Evolutionary conservation across 2,113 vertebrate genomes (phyloP).

Genomic region (Limnothrissa miodon): DNA sequence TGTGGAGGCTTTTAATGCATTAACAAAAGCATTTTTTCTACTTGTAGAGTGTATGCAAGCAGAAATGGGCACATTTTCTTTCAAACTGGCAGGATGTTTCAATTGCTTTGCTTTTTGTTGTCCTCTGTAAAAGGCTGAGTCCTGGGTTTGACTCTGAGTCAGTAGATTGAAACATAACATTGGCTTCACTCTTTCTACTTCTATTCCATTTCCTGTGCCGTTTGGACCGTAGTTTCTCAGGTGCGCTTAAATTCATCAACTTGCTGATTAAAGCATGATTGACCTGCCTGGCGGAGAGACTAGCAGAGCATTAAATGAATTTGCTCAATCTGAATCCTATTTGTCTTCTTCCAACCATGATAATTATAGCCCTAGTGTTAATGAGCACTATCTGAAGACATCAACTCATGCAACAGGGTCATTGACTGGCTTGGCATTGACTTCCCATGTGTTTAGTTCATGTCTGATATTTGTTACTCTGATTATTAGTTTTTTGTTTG

Average conservation of each 20-base stretch:
- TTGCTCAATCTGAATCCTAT: slow-evolving; percentile 18
- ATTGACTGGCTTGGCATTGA: slow-evolving; percentile 22
- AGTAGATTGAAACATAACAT: not conserved
- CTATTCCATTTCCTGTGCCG: not conserved
- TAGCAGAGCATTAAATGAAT: slow-evolving; percentile 41
- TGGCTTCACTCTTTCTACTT: not conserved
- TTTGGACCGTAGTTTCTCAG: slow-evolving; percentile 23
- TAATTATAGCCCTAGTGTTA: slow-evolving; percentile 24
- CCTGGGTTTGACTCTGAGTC: not conserved
- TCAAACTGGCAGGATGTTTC: not conserved
- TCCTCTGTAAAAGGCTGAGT: not conserved
- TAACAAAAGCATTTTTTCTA: not conserved
- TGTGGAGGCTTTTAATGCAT: not conserved
- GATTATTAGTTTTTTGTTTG: not conserved
- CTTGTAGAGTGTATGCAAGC: not conserved
- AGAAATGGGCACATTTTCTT: not conserved
- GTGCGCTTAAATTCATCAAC: slow-evolving; percentile 22
- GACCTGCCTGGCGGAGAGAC: slow-evolving; percentile 23
- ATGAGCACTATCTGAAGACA: slow-evolving; percentile 25
- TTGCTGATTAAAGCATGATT: slow-evolving; percentile 31
- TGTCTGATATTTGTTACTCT: not conserved
- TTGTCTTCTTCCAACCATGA: slow-evolving; percentile 5
- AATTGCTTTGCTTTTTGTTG: not conserved
- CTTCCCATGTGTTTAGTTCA: not conserved
- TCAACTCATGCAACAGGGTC: slow-evolving; percentile 15